Conservation (phyloP, 1,140 invertebrate genomes). For the Pentalonia nigronervosa region DNA sequence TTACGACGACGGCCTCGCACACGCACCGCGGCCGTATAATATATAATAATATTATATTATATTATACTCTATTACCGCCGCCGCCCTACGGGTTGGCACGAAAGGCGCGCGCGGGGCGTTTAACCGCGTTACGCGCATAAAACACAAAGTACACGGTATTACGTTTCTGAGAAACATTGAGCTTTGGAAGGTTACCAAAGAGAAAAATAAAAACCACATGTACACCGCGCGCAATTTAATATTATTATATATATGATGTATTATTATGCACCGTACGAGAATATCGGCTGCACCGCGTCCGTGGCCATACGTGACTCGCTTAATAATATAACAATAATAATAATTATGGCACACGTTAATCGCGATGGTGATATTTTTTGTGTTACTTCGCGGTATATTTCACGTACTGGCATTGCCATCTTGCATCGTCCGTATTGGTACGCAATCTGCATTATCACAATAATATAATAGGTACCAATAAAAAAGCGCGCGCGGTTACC, state of each 20-base stretch:
- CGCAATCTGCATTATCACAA: too few relatives aligned
- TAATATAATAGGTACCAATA: too few relatives aligned
- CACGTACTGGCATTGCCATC: neutral
- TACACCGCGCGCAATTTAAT: neutral
- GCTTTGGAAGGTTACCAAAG: constrained; percentile 38
- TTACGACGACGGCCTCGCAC: constrained; percentile 28
- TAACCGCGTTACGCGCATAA: constrained; percentile 28
- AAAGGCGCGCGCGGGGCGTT: neutral
- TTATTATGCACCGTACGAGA: neutral
- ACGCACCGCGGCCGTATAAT: neutral
- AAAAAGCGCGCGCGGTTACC: too few relatives aligned
- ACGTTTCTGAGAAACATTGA: constrained; percentile 46
- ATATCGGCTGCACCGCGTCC: neutral
- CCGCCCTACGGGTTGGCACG: neutral
- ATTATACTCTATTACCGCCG: neutral
- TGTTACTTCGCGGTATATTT: neutral
- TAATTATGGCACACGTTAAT: neutral
- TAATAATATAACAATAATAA: neutral
- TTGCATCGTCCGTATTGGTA: neutral
- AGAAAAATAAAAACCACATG: constrained; percentile 28
- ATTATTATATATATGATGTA: neutral
- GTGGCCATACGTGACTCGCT: neutral
- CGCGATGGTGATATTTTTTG: neutral
- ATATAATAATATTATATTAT: constrained; percentile 15
- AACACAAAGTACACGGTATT: constrained; percentile 49